A percentile compares a stretch with the other conserved stretches of the same genome.
Evolutionary conservation across 2,888 invertebrate species (phyloP).

Genomic region (Rhaphigaster nebulosa): DNA sequence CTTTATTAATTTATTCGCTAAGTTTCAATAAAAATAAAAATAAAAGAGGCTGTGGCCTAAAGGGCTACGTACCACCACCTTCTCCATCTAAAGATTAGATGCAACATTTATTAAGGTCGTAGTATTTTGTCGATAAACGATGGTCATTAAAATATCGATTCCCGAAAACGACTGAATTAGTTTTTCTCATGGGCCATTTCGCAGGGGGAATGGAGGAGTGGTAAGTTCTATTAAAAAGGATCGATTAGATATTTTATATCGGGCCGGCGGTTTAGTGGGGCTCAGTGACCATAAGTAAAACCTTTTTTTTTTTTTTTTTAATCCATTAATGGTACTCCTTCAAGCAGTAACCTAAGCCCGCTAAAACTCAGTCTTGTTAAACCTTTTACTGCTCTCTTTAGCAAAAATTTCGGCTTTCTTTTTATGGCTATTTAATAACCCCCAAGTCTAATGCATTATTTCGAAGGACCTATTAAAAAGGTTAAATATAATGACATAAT

Average conservation of each 20-base stretch:
- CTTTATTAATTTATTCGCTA: background rate
- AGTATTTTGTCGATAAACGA: background rate
- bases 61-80: background rate
- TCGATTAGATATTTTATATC: constrained; percentile 2
- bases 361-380: background rate
- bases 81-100: background rate
- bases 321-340: constrained; percentile 7
- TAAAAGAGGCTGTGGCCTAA: background rate
- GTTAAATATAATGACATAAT: background rate
- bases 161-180: background rate
- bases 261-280: background rate
- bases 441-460: background rate
- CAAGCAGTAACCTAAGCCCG: background rate
- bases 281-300: background rate
- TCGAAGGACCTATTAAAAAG: background rate
- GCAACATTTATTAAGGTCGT: background rate
- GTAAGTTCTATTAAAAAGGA: constrained; percentile 19
- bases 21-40: background rate
- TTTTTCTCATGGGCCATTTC: background rate
- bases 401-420: background rate
- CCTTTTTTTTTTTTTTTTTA: background rate
- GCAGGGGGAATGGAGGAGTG: background rate
- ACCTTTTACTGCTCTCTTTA: background rate
- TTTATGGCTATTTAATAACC: background rate
- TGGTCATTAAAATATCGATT: constrained; percentile 12